Base-by-base conservation (phyloP, 1,140 invertebrate genomes). In the Samia ricini region DNA sequence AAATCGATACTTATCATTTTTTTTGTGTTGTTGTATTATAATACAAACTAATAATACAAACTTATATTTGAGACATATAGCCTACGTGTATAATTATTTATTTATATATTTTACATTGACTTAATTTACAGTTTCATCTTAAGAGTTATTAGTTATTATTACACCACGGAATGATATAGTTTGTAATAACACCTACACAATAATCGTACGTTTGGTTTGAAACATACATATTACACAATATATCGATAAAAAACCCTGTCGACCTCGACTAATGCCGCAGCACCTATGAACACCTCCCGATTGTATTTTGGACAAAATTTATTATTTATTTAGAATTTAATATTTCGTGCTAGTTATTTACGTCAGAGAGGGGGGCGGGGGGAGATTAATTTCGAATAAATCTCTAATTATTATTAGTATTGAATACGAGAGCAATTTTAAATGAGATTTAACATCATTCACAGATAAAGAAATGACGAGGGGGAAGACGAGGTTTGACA, bases 281-380 rank as follows among this genome's bases (percentile, higher is more conserved):
- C 84, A 87, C 82, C 84, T 72, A 72, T 83, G 74, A 79, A 84
- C 79, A 84, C 79, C 74, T 76, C 66, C 69, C 60, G 66, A 69
- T 71, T 64, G 64, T 58, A 64, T 56, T 18, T 29, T 63, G 49
- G 20, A 36, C 2, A 36, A 36, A 36, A 15, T 1, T 42, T 42
- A 15, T 42, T 42, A 15, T 42, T 42, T 22, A 49, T 20, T 0
- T 22, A 2, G 20, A 22, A 56, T 56, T 24, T 0, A 56, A 29
- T 26, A 26, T 56, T 20, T 18, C 18, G 56, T 20, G 18, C 33
- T 19, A 26, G 24, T 29, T 4, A 7, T 29, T 12, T 29, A n/a
- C n/a, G 10, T 15, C 48, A 1, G n/a, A 12, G 2, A 2, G 15
- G 5, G 12, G 15, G 48, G 48, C n/a, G n/a, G n/a, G n/a, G n/a